Conservation (phyloP, 2,113 vertebrate genomes). For the Bungarus multicinctus region DNA sequence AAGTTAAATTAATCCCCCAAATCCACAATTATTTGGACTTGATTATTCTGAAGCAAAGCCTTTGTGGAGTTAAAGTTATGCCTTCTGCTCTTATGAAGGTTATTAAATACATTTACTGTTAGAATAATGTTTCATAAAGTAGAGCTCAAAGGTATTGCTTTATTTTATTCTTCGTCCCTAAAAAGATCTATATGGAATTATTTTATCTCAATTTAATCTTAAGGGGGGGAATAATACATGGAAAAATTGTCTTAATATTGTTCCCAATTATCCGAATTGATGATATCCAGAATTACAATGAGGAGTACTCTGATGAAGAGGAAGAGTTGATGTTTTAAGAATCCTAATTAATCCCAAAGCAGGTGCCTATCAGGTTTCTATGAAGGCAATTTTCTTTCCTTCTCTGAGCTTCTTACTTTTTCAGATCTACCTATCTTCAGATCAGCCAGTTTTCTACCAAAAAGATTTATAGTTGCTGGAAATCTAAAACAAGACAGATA, state of each 20-base stretch:
- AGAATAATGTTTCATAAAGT: not conserved
- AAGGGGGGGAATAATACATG: not conserved
- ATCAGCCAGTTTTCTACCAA: too few species aligned
- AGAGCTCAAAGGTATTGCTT: not conserved
- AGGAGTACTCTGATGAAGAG: not conserved
- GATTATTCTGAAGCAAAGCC: not conserved
- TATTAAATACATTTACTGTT: not conserved
- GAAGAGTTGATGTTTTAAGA: not conserved
- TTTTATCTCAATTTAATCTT: not conserved
- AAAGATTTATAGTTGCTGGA: too few species aligned
- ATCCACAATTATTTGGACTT: not conserved
- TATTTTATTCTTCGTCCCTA: not conserved
- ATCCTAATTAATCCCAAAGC: not conserved
- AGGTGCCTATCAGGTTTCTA: not conserved
- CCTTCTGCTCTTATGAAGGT: not conserved
- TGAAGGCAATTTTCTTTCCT: not conserved
- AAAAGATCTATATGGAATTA: not conserved
- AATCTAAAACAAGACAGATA: too few species aligned
- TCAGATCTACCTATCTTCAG: too few species aligned
- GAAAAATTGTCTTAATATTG: not conserved
- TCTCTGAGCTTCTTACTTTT: too few species aligned
- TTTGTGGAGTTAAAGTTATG: not conserved
- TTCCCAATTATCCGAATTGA: not conserved
- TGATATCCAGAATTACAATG: not conserved
- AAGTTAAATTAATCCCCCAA: not conserved